Evolutionary conservation across 2,888 invertebrate genomes (phyloP), one percentile per base, ranked within the genome.

Genomic region (Erebia aethiops): DNA sequence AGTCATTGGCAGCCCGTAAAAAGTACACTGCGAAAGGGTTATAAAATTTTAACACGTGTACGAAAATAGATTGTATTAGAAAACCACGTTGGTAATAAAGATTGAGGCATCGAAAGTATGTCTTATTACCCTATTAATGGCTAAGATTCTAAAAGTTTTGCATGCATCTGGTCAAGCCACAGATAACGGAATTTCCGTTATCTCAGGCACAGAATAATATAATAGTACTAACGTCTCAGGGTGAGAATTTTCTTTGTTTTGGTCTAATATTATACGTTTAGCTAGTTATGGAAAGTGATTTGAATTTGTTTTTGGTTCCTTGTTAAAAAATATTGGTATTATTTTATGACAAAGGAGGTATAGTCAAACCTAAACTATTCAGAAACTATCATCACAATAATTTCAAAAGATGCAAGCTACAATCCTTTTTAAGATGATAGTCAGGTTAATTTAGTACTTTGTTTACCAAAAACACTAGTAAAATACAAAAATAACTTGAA

Each of bases 1-100:
- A 91, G 85, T 90, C 91, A 89, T 88, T 90, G 86, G 86, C 89
- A 85, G 84, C 80, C 85, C 83, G 85, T 91, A 89, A 91, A 91
- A 88, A 88, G 83, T 83, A 81, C 79, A 80, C 76, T 73, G 81
- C 82, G 84, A 87, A 88, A 87, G 84, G 87, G 89, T 87, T 89
- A 87, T 88, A 89, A 89, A 88, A 85, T 80, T 80, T 81, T 83
- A 82, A 83, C 83, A 80, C 75, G 78, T 79, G 74, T 79, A 83
- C 83, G 73, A 76, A 86, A 90, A 90, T 89, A 90, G 86, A 79
- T 74, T n/a, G 74, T 78, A 77, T 76, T 74, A 71, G 73, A 62
- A 64, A 51, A 56, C 51, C 49, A 51, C 14, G 41, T 41, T 1
- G 16, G 60, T 43, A 43, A 60, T 60, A 60, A 60, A 21, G 49